Evolutionary conservation across 1,140 invertebrate genomes (phyloP), one percentile per base, ranked within the genome.

Genomic region (Drosophila ambigua): DNA sequence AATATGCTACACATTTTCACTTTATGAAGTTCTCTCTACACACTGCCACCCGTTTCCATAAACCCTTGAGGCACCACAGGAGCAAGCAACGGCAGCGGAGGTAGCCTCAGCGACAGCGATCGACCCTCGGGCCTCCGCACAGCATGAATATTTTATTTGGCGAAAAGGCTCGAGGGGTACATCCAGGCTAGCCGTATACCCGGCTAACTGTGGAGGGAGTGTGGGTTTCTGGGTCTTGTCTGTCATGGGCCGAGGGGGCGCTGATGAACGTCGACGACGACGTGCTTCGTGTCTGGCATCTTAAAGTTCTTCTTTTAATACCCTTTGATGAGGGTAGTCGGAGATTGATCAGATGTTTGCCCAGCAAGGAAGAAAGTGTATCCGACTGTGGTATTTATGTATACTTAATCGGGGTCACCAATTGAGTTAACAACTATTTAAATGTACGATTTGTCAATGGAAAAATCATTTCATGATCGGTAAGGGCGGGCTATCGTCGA

Each of bases 1-100:
- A 75, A 87, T 81, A 67, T 81, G 77, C 81, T 75, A 87, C 81
- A 85, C 59, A 85, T 85, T 85, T 78, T 78, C 81, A 85, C 82
- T 85, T 85, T 85, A 85, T 78, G 77, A 81, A 85, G 68, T 58
- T 63, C 69, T 63, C 69, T 54, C 59, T 59, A 16, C 59, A 50
- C 9, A 23, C 28, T 15, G 41, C 69, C 31, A 11, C 35, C 31
- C 53, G 28, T 11, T 46, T 8, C 20, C 13, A 5, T 16, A 53
- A 13, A 59, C 46, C 52, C 60, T 43, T 28, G 23, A 41, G 53
- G 72, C 72, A 54, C 31, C 61, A 54, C 62, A 54, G 69, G 64
- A 75, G 60, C 77, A 45, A 71, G 60, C 77, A 45, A 26, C 76
- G 44, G 54, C 77, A 58, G 50, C 53, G 50, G 50, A 69, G 48